Base-by-base conservation (phyloP, 2,888 invertebrate species). In the Caradrina clavipalpis region DNA sequence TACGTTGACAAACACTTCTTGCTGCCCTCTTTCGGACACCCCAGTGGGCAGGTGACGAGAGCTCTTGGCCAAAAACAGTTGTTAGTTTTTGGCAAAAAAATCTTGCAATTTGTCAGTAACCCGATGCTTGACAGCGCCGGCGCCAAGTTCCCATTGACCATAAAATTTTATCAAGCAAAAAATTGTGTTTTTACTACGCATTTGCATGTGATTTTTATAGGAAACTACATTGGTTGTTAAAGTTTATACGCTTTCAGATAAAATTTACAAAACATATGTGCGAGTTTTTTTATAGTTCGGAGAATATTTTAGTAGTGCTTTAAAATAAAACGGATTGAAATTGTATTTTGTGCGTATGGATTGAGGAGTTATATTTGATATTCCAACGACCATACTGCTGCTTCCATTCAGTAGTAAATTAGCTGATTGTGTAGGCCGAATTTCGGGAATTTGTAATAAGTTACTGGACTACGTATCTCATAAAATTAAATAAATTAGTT, bases 81-180 rank as follows among this genome's bases (percentile, higher is more conserved):
- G 73, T 49, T 54, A 59, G 47, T 55, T 76, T 72, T 54, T 54
- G 49, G 42, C 42, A 63, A 76, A 71, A 76, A 77, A 54, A 22
- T 10, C 19, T 54, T 56, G 59, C 72, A 62, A 81, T 84, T 78
- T 80, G 84, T 86, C 70, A 62, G 80, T 69, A 78, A 81, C 77
- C 70, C 69, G 85, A 85, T 75, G 78, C 76, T 81, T 83, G 82
- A 83, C 76, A 73, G 71, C 70, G 72, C 78, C 66, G 87, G 87
- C 87, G 87, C 86, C 82, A 84, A 63, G 60, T 57, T 58, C 13
- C 68, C 73, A 74, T 59, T 80, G 76, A 78, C 81, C 78, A 74
- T 84, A 82, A 78, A 79, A 80, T 73, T 80, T 84, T 80, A 82
- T 77, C 64, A 78, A 70, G 75, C 80, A 83, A 82, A 87, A 85